A percentile compares a stretch with the other conserved stretches of the same genome.
Evolutionary conservation across 1,140 invertebrate species (phyloP).

Genomic region (Hypothenemus hampei): DNA sequence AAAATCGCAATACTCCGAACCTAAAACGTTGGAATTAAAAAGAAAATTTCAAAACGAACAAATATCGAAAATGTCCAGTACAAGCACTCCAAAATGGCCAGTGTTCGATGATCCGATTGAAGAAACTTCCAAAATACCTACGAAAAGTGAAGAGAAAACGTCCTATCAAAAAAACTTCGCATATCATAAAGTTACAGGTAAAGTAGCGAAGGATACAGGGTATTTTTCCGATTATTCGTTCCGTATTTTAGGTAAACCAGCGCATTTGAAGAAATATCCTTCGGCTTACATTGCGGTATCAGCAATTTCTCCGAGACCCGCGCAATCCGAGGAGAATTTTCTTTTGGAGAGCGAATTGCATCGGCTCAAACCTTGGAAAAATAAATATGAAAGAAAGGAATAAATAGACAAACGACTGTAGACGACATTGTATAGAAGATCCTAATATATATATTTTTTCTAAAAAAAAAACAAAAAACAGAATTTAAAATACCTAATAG

Average conservation of each 20-base stretch:
- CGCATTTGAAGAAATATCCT: conserved; percentile 37
- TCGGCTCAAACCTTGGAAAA: conserved; percentile 40
- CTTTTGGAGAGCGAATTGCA: conserved; percentile 41
- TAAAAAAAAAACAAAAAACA: too few species aligned
- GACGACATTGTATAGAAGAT: too few species aligned
- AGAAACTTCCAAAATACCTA: not conserved
- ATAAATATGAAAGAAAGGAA: too few species aligned
- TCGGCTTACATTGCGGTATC: conserved; percentile 45
- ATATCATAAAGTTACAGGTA: conserved; percentile 40
- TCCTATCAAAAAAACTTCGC: conserved; percentile 38
- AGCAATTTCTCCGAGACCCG: conserved; percentile 41
- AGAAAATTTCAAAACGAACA: not conserved
- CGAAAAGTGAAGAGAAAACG: conserved; percentile 9
- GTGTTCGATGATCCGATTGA: conserved; percentile 23
- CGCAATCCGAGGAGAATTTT: conserved; percentile 35
- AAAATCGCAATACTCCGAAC: not conserved
- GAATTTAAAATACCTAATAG: too few species aligned
- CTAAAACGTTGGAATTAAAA: not conserved
- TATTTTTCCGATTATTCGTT: too few species aligned
- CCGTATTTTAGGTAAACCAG: conserved; percentile 36
- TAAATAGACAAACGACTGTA: too few species aligned
- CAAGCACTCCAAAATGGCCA: conserved; percentile 28
- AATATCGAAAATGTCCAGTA: not conserved
- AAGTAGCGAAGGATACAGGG: too few species aligned
- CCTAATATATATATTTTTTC: too few species aligned